These are phyloP conservation scores for Trileptium ribeirensis DNA, from an alignment of 2,888 invertebrate genomes.

Conservation along the genomic window DNA sequence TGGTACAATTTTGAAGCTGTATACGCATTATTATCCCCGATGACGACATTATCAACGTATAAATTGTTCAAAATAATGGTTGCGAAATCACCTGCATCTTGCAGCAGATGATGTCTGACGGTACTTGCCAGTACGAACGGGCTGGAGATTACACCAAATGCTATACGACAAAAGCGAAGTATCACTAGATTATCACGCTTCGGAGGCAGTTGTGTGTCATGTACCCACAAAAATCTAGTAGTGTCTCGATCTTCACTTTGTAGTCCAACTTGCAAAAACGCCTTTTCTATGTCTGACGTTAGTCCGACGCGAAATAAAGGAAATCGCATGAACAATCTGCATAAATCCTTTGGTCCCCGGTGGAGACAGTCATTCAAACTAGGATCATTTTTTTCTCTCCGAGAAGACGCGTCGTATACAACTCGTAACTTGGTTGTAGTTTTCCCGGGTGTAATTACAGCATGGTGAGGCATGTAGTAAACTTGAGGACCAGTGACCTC, in stretches of 20 bases:
- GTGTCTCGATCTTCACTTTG: constrained; percentile 27
- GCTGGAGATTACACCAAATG: too few relatives aligned
- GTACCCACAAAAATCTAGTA: constrained; percentile 31
- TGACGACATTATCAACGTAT: constrained; percentile 33
- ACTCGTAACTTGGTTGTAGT: constrained; percentile 35
- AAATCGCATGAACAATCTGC: constrained; percentile 29
- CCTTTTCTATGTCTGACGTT: constrained; percentile 37
- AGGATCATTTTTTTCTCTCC: constrained; percentile 13
- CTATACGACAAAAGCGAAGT: too few relatives aligned
- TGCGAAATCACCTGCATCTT: not conserved
- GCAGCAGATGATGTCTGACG: constrained; percentile 2
- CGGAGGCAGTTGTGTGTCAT: constrained; percentile 9
- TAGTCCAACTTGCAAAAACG: constrained; percentile 36
- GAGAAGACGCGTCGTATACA: constrained; percentile 38
- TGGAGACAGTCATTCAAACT: too few relatives aligned
- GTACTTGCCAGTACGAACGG: too few relatives aligned
- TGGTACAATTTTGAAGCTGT: constrained; percentile 17
- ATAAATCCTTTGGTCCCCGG: too few relatives aligned
- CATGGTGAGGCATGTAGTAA: constrained; percentile 34
- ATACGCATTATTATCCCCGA: not conserved
- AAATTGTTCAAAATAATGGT: constrained; percentile 18
- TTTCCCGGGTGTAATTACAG: constrained; percentile 27
- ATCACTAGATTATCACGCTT: constrained; percentile 11
- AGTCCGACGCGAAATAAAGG: constrained; percentile 26
- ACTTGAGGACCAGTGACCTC: not conserved